A percentile compares a stretch with the other conserved stretches of the same genome.
Evolutionary conservation across 2,888 invertebrate species (phyloP).

Genomic region (Entomobrya multifasciata): DNA sequence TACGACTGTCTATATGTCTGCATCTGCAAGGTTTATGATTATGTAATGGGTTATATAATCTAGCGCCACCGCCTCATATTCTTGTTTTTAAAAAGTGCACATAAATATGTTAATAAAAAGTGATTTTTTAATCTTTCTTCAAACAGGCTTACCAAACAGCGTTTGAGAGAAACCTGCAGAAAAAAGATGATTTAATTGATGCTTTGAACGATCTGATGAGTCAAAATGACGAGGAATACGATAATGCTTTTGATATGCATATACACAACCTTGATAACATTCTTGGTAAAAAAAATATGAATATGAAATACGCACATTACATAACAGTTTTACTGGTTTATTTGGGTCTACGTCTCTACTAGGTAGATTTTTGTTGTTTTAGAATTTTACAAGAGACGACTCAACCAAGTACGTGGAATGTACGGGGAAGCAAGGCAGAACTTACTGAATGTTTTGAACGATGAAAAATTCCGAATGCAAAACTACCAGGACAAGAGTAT

Average conservation of each 20-base stretch:
- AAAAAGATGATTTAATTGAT: slow-evolving; percentile 77
- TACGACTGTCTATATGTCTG: too few relatives aligned
- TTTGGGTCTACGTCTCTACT: neutral
- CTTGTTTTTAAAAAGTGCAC: too few relatives aligned
- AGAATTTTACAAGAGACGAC: slow-evolving; percentile 77
- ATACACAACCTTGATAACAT: slow-evolving; percentile 78
- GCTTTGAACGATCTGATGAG: slow-evolving; percentile 74
- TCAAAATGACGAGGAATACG: slow-evolving; percentile 77
- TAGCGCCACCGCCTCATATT: too few relatives aligned
- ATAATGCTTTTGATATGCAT: slow-evolving; percentile 77
- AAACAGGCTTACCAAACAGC: slow-evolving; percentile 74
- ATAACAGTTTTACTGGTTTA: neutral
- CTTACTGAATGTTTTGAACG: slow-evolving; percentile 64
- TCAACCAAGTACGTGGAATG: slow-evolving; percentile 72
- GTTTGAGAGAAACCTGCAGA: slow-evolving; percentile 77
- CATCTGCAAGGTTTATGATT: too few relatives aligned
- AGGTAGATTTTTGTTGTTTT: slow-evolving; percentile 4
- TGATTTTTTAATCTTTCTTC: neutral
- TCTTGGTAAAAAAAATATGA: slow-evolving; percentile 69
- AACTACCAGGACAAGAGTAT: slow-evolving; percentile 76
- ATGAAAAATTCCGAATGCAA: slow-evolving; percentile 76
- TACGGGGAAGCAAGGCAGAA: slow-evolving; percentile 71
- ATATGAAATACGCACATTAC: neutral
- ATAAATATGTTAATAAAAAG: too few relatives aligned
- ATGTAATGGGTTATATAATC: too few relatives aligned